Percentiles rank a stretch among this genome's conserved stretches.
Evolutionary conservation across 1,140 invertebrate species (phyloP).

Genomic region (Helicorthomorpha holstii): DNA sequence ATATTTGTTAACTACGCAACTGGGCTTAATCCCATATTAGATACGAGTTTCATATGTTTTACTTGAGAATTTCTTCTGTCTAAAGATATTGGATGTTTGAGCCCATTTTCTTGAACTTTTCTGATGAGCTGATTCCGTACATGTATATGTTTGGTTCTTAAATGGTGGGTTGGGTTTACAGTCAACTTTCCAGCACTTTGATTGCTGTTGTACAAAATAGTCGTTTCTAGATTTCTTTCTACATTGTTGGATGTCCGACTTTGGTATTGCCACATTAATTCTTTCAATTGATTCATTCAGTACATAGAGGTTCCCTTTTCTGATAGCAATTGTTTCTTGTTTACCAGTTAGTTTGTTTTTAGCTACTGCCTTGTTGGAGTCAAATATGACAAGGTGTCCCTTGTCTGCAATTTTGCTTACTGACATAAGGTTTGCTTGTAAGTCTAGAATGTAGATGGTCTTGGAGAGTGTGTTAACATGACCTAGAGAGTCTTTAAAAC

Average conservation of each 20-base stretch:
- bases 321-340: conserved; percentile 23
- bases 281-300: conserved; percentile 28
- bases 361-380: too few species aligned
- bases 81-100: not conserved
- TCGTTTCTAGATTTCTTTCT: conserved; percentile 13
- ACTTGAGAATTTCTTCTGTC: too few species aligned
- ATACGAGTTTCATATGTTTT: too few species aligned
- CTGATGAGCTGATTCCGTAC: conserved; percentile 21
- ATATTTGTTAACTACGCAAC: not conserved
- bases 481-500: too few species aligned
- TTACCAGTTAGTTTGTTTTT: not conserved
- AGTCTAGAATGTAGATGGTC: too few species aligned
- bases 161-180: conserved; percentile 24
- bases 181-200: conserved; percentile 21
- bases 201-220: not conserved
- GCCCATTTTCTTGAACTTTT: not conserved
- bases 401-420: too few species aligned
- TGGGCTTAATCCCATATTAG: not conserved
- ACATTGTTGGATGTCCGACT: conserved; percentile 20
- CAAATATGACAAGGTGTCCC: too few species aligned
- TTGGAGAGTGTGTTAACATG: too few species aligned
- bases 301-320: conserved; percentile 21
- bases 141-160: conserved; percentile 25
- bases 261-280: conserved; percentile 21
- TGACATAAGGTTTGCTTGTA: too few species aligned